Percentiles rank a stretch among this genome's conserved stretches.
These are phyloP conservation scores for Neoniphon sammara DNA, from an alignment of 2,797 vertebrate species.

Conservation along the genomic window DNA sequence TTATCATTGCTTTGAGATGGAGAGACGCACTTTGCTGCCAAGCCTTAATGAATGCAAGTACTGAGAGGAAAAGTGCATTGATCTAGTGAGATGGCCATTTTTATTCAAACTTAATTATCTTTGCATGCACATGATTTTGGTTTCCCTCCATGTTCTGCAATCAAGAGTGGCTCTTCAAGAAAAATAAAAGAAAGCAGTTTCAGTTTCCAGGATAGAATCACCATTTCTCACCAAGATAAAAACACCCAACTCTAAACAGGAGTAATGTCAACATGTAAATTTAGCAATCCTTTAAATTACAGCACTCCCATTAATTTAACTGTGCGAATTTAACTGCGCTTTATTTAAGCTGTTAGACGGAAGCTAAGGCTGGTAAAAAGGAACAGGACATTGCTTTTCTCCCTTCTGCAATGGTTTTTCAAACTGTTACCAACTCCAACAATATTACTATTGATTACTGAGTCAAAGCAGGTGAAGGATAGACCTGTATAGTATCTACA, in stretches of 20 bases:
- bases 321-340: not conserved
- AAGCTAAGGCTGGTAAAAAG: not conserved
- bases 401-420: too few species aligned
- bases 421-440: too few species aligned
- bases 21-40: constrained; percentile 17
- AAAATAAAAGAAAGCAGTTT: not conserved
- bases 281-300: not conserved
- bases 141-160: constrained; percentile 14
- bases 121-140: not conserved
- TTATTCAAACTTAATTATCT: constrained; percentile 30
- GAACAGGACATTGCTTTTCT: too few species aligned
- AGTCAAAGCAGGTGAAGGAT: not conserved
- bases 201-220: not conserved
- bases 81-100: constrained; percentile 12
- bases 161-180: not conserved
- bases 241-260: not conserved
- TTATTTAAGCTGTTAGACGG: not conserved
- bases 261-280: not conserved
- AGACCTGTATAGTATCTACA: not conserved
- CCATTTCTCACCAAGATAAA: not conserved
- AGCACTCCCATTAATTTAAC: not conserved
- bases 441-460: not conserved
- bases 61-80: constrained; percentile 9
- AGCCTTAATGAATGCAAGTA: constrained; percentile 25
- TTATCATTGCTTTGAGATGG: constrained; percentile 6